A percentile compares a stretch with the other conserved stretches of the same genome.
Conservation (phyloP, 2,797 vertebrate species). For the Craterocephalus amniculus region DNA sequence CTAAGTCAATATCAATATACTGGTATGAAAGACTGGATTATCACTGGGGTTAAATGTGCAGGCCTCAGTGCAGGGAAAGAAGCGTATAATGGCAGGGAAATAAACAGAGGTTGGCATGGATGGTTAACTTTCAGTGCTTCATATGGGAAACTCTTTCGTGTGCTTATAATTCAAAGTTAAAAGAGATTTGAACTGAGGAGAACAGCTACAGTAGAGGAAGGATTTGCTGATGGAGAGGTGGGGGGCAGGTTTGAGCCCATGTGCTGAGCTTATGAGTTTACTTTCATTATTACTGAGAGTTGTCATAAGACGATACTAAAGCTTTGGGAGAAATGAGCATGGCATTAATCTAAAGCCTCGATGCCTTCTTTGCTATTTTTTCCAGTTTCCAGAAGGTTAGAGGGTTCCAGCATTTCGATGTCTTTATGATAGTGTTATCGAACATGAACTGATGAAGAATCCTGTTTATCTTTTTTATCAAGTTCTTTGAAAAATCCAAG, state of each 20-base stretch:
- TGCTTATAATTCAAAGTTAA: conserved; percentile 47
- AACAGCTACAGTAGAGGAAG: conserved; percentile 48
- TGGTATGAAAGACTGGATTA: conserved; percentile 75
- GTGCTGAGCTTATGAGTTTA: conserved; percentile 36
- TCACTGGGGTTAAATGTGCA: conserved; percentile 60
- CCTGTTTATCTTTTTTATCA: too few relatives aligned
- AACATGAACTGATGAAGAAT: too few relatives aligned
- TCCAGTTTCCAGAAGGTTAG: too few relatives aligned
- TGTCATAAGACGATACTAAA: conserved; percentile 3
- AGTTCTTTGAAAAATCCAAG: too few relatives aligned
- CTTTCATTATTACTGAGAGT: conserved; percentile 11
- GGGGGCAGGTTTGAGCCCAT: conserved; percentile 35
- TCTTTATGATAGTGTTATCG: too few relatives aligned
- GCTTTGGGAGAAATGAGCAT: conserved; percentile 34
- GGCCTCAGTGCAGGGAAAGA: conserved; percentile 54
- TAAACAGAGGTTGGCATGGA: conserved; percentile 23
- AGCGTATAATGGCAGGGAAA: conserved; percentile 44
- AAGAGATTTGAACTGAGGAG: conserved; percentile 61
- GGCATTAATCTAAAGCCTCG: conserved; percentile 27
- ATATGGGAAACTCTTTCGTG: conserved; percentile 25
- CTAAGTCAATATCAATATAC: conserved; percentile 76
- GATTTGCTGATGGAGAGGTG: conserved; percentile 22
- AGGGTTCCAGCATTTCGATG: too few relatives aligned
- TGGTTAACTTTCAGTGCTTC: conserved; percentile 38
- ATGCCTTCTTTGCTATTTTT: background rate